These are phyloP conservation scores for Ispidina picta DNA, from an alignment of 2,797 vertebrate species.

Conservation along the genomic window DNA sequence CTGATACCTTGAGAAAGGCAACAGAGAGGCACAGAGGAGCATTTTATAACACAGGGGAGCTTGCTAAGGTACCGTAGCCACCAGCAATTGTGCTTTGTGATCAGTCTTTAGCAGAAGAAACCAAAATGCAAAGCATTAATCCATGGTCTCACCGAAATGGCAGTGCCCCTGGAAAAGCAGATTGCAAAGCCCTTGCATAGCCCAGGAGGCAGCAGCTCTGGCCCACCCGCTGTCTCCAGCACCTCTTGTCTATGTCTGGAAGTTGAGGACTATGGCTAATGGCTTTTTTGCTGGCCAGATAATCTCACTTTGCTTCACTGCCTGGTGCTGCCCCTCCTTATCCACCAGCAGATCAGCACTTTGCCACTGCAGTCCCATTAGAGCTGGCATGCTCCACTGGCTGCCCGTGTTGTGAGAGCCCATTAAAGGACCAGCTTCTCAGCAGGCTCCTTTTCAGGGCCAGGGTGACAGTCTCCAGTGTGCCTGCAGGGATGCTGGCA, in stretches of 20 bases:
- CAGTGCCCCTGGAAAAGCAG: neutral
- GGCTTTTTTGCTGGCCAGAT: neutral
- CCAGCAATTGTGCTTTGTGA: neutral
- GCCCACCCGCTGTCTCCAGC: neutral
- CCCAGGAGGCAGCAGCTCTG: neutral
- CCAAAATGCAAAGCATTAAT: neutral
- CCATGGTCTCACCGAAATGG: neutral
- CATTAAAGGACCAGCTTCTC: neutral
- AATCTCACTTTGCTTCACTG: slow-evolving; percentile 62
- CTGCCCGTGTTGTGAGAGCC: neutral
- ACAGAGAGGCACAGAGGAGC: neutral
- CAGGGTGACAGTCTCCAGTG: no score
- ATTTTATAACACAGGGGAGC: neutral
- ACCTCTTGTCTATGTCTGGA: neutral
- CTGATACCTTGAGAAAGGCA: neutral
- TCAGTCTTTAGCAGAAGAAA: neutral
- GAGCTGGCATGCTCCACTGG: neutral
- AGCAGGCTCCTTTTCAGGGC: neutral
- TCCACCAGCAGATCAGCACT: slow-evolving; percentile 50
- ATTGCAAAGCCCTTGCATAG: neutral
- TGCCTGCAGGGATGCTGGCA: neutral
- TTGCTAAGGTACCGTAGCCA: neutral
- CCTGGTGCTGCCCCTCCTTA: slow-evolving; percentile 40
- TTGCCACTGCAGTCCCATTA: neutral
- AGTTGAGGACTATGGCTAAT: neutral